Conservation (phyloP, 23 tunicate genomes). For the Corella eumyota region DNA sequence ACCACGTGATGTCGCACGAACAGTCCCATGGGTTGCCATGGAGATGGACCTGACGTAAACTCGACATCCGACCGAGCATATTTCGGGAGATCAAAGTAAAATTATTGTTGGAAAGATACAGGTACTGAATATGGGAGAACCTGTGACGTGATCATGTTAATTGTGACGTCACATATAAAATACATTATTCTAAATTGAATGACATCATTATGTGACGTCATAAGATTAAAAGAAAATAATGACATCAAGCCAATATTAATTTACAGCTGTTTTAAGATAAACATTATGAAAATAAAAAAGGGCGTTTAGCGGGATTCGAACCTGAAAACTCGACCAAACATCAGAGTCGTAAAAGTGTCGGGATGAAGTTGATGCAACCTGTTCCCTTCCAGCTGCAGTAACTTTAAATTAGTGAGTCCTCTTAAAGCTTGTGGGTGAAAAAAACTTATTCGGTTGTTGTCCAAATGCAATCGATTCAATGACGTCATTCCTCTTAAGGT, state of each 20-base stretch:
- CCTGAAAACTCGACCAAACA: constrained; percentile 31
- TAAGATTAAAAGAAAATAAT: no score
- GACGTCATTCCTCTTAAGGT: constrained; percentile 5
- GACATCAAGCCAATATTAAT: no score
- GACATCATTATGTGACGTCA: no score
- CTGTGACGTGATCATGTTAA: constrained; percentile 17
- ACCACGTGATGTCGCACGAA: constrained; percentile 47
- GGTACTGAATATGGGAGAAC: constrained; percentile 31
- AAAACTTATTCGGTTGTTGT: constrained; percentile 44
- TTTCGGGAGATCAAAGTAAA: constrained; percentile 22
- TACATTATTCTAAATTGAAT: no score
- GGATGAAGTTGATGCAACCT: constrained; percentile 19
- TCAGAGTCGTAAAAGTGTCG: constrained; percentile 40
- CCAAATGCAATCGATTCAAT: constrained; percentile 30
- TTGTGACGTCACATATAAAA: no score
- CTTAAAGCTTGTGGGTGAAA: constrained; percentile 46
- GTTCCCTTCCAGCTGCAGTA: constrained; percentile 56
- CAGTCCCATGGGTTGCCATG: constrained; percentile 70
- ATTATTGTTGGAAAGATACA: constrained; percentile 41
- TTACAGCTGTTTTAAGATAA: no score
- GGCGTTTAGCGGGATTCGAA: no score
- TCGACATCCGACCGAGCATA: constrained; percentile 11
- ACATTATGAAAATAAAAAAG: no score
- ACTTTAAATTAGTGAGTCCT: constrained; percentile 24
- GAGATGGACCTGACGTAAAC: constrained; percentile 31